Evolutionary conservation across 2,888 invertebrate genomes (phyloP).

Genomic region (Drosophila dives): DNA sequence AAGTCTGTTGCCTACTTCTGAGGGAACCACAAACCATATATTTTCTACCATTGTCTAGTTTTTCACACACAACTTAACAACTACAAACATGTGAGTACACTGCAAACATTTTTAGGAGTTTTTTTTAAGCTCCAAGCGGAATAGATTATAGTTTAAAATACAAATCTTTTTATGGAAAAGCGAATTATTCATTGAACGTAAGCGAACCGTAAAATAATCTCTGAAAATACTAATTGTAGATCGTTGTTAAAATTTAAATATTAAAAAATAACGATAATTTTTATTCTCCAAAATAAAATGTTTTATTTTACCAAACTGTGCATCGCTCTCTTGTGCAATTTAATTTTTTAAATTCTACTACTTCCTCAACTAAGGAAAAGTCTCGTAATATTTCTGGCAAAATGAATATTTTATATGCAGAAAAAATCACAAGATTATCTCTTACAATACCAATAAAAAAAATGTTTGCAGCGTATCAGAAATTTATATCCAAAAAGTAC

Average conservation of each 20-base stretch:
- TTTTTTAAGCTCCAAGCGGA: not conserved
- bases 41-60: conserved; percentile 25
- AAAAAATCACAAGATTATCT: not conserved
- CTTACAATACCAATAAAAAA: not conserved
- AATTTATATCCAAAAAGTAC: not conserved
- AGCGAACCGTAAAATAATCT: not conserved
- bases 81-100: not conserved
- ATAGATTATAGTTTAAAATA: not conserved
- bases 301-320: too few species aligned
- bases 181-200: not conserved
- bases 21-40: conserved; percentile 16
- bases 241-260: not conserved
- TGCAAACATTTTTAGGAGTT: conserved; percentile 12
- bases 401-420: not conserved
- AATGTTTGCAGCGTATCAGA: conserved; percentile 1
- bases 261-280: not conserved
- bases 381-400: too few species aligned
- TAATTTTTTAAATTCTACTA: not conserved
- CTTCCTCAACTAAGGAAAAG: too few species aligned
- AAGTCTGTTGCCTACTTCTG: conserved; percentile 54
- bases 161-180: not conserved
- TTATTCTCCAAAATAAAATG: not conserved
- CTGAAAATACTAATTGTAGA: not conserved
- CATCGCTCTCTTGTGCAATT: not conserved
- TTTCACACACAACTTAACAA: conserved; percentile 5